Evolutionary conservation across 2,113 vertebrate species (phyloP).

Genomic region (Motacilla tschutschensis): DNA sequence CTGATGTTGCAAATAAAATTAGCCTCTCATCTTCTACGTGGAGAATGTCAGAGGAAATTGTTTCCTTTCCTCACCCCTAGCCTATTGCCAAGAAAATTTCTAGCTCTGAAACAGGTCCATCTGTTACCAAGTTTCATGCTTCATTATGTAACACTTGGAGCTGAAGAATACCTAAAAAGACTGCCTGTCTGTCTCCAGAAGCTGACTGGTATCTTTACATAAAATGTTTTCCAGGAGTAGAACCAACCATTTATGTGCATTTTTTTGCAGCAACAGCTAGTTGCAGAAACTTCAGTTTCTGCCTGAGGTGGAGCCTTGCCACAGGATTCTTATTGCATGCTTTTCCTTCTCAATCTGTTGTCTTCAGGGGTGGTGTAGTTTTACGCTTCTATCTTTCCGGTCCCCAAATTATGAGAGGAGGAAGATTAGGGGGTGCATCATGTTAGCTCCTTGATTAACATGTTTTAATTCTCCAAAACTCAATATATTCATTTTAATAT

Average conservation of each 20-base stretch:
- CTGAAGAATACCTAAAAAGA: neutral
- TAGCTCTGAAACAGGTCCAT: neutral
- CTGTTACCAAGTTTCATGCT: neutral
- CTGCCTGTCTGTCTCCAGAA: neutral
- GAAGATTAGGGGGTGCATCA: neutral
- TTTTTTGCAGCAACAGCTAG: neutral
- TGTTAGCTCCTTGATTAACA: neutral
- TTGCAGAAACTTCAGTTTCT: neutral
- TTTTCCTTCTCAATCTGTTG: neutral
- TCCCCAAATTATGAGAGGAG: neutral
- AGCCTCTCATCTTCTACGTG: neutral
- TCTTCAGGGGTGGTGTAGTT: neutral
- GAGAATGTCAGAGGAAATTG: neutral
- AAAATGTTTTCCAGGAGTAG: neutral
- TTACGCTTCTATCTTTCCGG: neutral
- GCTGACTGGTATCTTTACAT: neutral
- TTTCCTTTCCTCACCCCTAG: neutral
- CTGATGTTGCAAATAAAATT: neutral
- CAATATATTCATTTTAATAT: neutral
- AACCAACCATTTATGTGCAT: neutral
- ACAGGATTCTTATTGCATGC: neutral
- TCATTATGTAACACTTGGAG: neutral
- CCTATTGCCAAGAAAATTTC: neutral
- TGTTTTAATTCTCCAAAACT: neutral
- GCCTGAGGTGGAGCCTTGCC: neutral